Base-by-base conservation (phyloP, 2,888 invertebrate species). In the Drosophila robusta region DNA sequence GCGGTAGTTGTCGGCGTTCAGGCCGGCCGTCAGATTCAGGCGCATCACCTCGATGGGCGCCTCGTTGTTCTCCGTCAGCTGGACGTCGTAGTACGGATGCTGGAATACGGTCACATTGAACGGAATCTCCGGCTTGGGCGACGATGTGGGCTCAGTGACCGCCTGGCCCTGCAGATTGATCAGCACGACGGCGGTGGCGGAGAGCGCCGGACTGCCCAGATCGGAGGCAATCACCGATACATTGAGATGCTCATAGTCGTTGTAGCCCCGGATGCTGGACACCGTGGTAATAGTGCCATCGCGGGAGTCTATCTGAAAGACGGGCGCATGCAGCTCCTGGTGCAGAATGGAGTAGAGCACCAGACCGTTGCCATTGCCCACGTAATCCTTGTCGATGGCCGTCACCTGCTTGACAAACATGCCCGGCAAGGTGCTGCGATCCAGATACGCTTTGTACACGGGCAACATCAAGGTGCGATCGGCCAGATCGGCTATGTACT, bases 311-410 rank as follows among this genome's bases (percentile, higher is more conserved):
- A 98, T 96, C 18, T 95, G 93, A 89, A 97, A 97, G 44, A 95
- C 91, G 0, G 94, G 92, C 39, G 94, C 93, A 50, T 90, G 91
- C 83, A 94, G 93, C 70, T 94, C 95, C 70, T 93, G 93, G 67
- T 95, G 95, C 0, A 95, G 94, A 45, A 97, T 93, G 78, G 96
- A 96, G 77, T 96, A 97, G 0, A 97, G 92, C 3, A 97, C 95
- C 44, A 97, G 92, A 0, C 97, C 97, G 87, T 97, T 97, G n/a
- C 97, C 97, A 87, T 97, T 97, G 1, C 96, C 96, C 44, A 95
- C 92, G 78, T 96, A 96, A 90, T 98, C 97, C 12, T 96, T 95
- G 91, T 98, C 97, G 74, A 97, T 97, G 0, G 97, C 97, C 69
- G 94, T 95, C 2, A 97, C 94, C 91, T 95, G 95, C 0, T 95